phyloP scores from a whole-genome alignment of 2,888 invertebrate species.

The Alloplasta piceator region DNA sequence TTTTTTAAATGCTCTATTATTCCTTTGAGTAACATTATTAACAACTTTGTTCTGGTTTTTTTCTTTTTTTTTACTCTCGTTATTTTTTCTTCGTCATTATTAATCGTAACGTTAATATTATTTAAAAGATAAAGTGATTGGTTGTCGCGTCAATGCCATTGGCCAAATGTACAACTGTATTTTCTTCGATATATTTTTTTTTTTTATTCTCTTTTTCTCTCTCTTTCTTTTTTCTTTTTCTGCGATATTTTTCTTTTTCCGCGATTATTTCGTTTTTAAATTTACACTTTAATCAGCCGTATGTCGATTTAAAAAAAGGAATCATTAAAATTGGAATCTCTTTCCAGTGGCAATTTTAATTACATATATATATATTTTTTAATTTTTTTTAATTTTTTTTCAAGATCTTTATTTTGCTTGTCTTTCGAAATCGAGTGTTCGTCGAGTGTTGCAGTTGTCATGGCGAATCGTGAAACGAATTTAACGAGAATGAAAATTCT shows the following conservation, averaged over 20 bases:
- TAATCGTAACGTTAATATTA: slow-evolving; percentile 75
- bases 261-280: slow-evolving; percentile 39
- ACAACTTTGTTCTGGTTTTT: slow-evolving; percentile 74
- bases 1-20: slow-evolving; percentile 68
- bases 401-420: slow-evolving; percentile 25
- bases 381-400: slow-evolving; percentile 38
- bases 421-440: slow-evolving; percentile 45
- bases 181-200: no score
- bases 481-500: neutral
- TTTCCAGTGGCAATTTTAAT: slow-evolving; percentile 36
- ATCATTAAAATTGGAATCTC: slow-evolving; percentile 45
- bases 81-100: slow-evolving; percentile 67
- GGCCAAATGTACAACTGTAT: slow-evolving; percentile 68
- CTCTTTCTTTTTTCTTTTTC: slow-evolving; percentile 23
- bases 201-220: slow-evolving; percentile 36
- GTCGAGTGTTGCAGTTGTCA: slow-evolving; percentile 53
- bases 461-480: slow-evolving; percentile 32
- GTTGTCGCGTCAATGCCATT: slow-evolving; percentile 81
- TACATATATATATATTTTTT: slow-evolving; percentile 29
- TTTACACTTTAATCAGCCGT: no score
- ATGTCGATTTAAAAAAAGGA: slow-evolving; percentile 45
- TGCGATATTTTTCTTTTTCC: slow-evolving; percentile 24
- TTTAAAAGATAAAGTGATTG: slow-evolving; percentile 83
- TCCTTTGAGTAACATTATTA: slow-evolving; percentile 79
- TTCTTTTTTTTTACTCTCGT: slow-evolving; percentile 65